Conservation (phyloP, 2,888 invertebrate species). For the Hyppa rectilinea region DNA sequence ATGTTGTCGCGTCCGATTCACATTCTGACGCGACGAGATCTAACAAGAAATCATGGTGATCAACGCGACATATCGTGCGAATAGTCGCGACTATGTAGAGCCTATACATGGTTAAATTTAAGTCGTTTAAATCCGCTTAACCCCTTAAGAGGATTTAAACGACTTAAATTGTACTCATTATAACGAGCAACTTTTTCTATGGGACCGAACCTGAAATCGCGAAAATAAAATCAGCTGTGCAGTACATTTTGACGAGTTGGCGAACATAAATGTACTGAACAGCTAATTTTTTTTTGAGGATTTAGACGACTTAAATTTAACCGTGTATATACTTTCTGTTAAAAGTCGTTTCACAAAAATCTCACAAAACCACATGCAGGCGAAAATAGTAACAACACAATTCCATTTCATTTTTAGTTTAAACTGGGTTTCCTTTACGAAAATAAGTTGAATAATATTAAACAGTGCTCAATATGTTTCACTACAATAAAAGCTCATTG, state of each 20-base stretch:
- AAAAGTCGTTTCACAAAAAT: slow-evolving; percentile 25
- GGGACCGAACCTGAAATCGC: no score
- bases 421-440: slow-evolving; percentile 19
- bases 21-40: not conserved
- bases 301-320: no score
- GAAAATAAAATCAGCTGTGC: no score
- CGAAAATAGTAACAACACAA: slow-evolving; percentile 14
- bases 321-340: no score
- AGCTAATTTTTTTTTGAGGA: no score
- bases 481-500: slow-evolving; percentile 33
- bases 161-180: no score
- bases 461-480: slow-evolving; percentile 55
- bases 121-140: no score
- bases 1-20: not conserved
- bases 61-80: not conserved
- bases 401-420: slow-evolving; percentile 32
- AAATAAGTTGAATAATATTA: slow-evolving; percentile 37
- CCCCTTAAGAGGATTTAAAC: no score
- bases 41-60: not conserved
- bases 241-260: no score
- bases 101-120: no score
- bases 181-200: no score
- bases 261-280: no score
- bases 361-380: slow-evolving; percentile 29
- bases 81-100: not conserved